Base-by-base conservation (phyloP, 2,797 vertebrate species). In the Neopelma chrysocephalum region DNA sequence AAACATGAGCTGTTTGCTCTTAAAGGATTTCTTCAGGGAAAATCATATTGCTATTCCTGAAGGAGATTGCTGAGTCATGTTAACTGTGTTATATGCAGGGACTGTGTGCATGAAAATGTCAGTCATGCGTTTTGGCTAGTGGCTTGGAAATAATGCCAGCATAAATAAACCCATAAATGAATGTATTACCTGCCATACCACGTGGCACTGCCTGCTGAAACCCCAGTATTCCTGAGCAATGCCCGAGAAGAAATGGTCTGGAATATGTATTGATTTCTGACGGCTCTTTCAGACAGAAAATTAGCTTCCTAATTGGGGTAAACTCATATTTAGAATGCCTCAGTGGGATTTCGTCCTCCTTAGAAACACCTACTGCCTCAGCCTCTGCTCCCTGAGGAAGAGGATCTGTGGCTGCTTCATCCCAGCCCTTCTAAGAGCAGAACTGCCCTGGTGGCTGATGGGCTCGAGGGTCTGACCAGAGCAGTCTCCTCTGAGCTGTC, bases 41-140 rank as follows among this genome's bases (percentile, higher is more conserved):
- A 89, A 82, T 56, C 20, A 45, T 22, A n/a, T 19, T 89, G 81
- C 92, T 80, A 1, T 73, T 91, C 83, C 90, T 97, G 66, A 77
- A 80, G 83, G 93, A 87, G 80, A 61, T 14, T 95, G 90, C 95
- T 96, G 93, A 96, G 71, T 95, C 94, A 95, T 11, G 71, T 80
- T 82, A 93, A 92, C 68, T 64, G 22, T 90, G 56, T 84, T n/a
- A 60, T n/a, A 54, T 27, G 71, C 90, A 77, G 78, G 47, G 58
- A 58, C 3, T 42, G 60, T 85, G 64, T 71, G 71, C 64, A 42
- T 73, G 76, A 53, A 91, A 82, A 70, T 73, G 29, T 92, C 70
- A 82, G 56, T 62, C 71, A 38, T 77, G 70, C 43, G 10, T 70
- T 89, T 87, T 90, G 90, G 60, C 54, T 58, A 51, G 36, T 90